A percentile compares a stretch with the other conserved stretches of the same genome.
Conservation (phyloP, 1,140 invertebrate species). For the Pseudomyrmex cubaensis region DNA sequence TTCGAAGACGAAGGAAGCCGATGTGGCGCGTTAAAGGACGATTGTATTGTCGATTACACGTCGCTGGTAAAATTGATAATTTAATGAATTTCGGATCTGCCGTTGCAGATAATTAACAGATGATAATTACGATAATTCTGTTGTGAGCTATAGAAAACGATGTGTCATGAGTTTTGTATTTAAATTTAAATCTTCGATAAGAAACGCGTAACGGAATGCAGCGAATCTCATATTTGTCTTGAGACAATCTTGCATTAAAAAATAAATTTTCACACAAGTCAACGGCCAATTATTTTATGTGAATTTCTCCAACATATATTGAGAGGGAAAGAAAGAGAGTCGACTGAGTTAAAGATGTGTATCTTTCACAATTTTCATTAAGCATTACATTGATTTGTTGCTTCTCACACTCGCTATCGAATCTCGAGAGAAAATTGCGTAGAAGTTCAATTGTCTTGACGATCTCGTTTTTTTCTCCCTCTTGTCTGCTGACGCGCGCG, state of each 20-base stretch:
- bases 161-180: neutral
- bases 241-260: neutral
- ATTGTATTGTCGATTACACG: slow-evolving; percentile 6
- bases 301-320: slow-evolving; percentile 7
- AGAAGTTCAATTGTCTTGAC: neutral
- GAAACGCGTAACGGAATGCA: slow-evolving; percentile 19
- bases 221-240: slow-evolving; percentile 7
- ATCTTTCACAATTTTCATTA: neutral
- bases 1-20: neutral
- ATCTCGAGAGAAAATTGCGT: slow-evolving; percentile 1
- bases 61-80: slow-evolving; percentile 19
- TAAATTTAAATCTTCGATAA: slow-evolving; percentile 26
- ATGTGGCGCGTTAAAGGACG: slow-evolving; percentile 12
- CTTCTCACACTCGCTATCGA: slow-evolving; percentile 5
- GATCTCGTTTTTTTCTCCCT: neutral
- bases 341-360: slow-evolving; percentile 4
- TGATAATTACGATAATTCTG: slow-evolving; percentile 36
- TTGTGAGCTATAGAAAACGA: slow-evolving; percentile 44
- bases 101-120: slow-evolving; percentile 32
- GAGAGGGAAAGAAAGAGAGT: neutral
- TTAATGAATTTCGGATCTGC: slow-evolving; percentile 21
- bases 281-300: slow-evolving; percentile 13
- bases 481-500: no score
- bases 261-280: slow-evolving; percentile 12
- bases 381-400: neutral